phyloP scores from a whole-genome alignment of 2,888 invertebrate species.

The Orthosia gothica region DNA sequence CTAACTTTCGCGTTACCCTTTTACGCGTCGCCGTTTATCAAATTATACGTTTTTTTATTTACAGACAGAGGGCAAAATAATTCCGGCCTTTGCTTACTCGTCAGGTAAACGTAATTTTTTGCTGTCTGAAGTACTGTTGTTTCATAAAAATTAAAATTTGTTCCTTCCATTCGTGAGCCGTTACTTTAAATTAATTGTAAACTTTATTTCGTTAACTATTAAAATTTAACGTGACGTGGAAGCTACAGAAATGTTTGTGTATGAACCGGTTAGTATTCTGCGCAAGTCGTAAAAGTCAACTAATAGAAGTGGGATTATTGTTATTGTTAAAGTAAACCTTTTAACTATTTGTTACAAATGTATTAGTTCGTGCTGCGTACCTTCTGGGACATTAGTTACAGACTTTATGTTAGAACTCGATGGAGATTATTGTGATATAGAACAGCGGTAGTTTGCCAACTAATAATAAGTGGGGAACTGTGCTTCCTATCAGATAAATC shows the following conservation, averaged over 20 bases:
- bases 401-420: conserved; percentile 30
- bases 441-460: neutral
- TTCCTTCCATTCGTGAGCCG: neutral
- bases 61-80: conserved; percentile 33
- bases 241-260: conserved; percentile 35
- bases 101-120: conserved; percentile 49
- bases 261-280: conserved; percentile 54
- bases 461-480: neutral
- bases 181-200: conserved; percentile 52
- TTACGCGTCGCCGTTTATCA: conserved; percentile 50
- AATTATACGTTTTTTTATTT: conserved; percentile 59
- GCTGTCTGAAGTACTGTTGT: conserved; percentile 14
- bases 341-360: conserved; percentile 23
- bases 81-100: conserved; percentile 31
- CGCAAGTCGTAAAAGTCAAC: conserved; percentile 47
- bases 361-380: neutral
- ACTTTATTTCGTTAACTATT: conserved; percentile 57
- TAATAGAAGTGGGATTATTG: conserved; percentile 28
- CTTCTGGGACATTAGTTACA: conserved; percentile 16
- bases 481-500: neutral
- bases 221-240: conserved; percentile 33
- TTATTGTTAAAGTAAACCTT: conserved; percentile 25
- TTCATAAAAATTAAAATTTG: conserved; percentile 25
- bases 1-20: conserved; percentile 38
- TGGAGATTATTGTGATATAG: conserved; percentile 7